These are phyloP conservation scores for Craniophora ligustri DNA, from an alignment of 2,888 invertebrate species.

Conservation along the genomic window DNA sequence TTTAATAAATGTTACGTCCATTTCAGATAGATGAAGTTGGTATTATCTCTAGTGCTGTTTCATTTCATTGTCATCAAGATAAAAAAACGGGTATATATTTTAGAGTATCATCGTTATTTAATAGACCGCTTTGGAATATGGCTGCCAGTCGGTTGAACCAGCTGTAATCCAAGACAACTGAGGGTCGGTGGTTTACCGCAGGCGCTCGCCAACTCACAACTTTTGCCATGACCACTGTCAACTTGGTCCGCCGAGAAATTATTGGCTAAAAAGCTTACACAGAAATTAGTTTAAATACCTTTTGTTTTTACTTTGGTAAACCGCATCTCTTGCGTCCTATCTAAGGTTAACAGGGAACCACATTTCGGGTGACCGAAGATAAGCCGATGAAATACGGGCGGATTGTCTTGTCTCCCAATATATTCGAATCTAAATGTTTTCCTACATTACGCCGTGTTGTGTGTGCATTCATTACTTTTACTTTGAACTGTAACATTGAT, in stretches of 20 bases:
- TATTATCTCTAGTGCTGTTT: too few relatives aligned
- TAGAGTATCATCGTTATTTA: too few relatives aligned
- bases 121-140: too few relatives aligned
- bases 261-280: constrained; percentile 60
- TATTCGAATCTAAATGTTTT: constrained; percentile 53
- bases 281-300: constrained; percentile 56
- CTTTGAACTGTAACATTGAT: constrained; percentile 1
- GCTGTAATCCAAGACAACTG: constrained; percentile 67
- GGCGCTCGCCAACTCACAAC: constrained; percentile 65
- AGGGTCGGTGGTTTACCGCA: constrained; percentile 69
- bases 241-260: constrained; percentile 61
- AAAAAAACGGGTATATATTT: too few relatives aligned
- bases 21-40: too few relatives aligned
- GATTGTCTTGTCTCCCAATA: constrained; percentile 44
- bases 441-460: constrained; percentile 25
- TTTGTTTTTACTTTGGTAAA: constrained; percentile 46
- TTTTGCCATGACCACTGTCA: constrained; percentile 66
- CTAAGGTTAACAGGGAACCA: constrained; percentile 50
- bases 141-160: constrained; percentile 54
- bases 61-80: too few relatives aligned
- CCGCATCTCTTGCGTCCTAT: constrained; percentile 40
- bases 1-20: too few relatives aligned
- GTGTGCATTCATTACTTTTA: constrained; percentile 28
- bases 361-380: constrained; percentile 54
- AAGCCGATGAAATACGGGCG: constrained; percentile 53